Conservation (phyloP, 2,797 vertebrate genomes). For the Phaenicophaeus curvirostris region DNA sequence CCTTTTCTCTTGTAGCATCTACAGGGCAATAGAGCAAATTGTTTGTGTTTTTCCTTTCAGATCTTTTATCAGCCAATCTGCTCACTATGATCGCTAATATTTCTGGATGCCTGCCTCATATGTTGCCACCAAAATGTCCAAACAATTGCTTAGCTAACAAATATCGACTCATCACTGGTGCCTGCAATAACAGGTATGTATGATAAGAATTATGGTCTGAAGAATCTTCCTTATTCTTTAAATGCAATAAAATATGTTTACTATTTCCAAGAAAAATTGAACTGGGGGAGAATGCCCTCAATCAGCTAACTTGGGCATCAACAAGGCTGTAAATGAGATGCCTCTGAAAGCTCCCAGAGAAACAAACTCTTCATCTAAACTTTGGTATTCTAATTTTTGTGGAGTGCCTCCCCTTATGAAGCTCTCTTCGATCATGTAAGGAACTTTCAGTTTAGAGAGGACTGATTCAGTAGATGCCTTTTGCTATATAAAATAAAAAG, state of each 20-base stretch:
- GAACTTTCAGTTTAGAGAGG: not conserved
- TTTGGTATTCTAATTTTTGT: not conserved
- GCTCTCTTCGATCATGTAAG: not conserved
- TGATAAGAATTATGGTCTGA: not conserved
- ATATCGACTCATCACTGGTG: constrained; percentile 88
- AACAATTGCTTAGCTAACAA: constrained; percentile 74
- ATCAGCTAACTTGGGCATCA: not conserved
- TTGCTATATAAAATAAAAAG: not conserved
- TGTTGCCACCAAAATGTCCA: constrained; percentile 77
- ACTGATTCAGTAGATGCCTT: not conserved
- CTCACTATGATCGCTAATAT: constrained; percentile 79
- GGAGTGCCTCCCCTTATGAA: not conserved
- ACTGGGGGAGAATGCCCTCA: not conserved
- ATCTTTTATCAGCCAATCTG: constrained; percentile 76
- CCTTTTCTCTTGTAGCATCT: not conserved
- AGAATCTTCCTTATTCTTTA: not conserved
- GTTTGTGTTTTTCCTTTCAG: constrained; percentile 67
- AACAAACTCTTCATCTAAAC: not conserved
- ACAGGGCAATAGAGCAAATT: not conserved
- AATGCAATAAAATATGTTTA: not conserved
- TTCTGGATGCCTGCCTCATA: constrained; percentile 82
- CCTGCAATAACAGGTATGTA: constrained; percentile 92
- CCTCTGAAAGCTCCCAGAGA: not conserved
- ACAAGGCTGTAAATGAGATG: rapidly evolving
- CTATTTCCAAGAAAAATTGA: not conserved